Conservation (phyloP, 2,797 vertebrate genomes). For the Syndactyla subalaris region DNA sequence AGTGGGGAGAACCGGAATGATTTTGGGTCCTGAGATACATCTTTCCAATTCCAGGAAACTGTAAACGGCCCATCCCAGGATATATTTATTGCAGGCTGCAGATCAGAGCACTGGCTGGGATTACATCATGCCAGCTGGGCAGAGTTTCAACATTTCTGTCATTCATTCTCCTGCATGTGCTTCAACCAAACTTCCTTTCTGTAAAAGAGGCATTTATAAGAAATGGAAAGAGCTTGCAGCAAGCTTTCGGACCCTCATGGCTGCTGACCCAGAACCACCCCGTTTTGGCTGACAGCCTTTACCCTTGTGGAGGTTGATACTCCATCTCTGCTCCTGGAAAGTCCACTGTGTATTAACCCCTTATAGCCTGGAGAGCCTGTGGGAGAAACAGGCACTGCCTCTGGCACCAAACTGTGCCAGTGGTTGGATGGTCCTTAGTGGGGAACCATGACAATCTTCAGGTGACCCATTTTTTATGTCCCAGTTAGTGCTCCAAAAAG, state of each 20-base stretch:
- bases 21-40: neutral
- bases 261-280: neutral
- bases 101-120: neutral
- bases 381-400: neutral
- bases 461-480: neutral
- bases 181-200: constrained; percentile 47
- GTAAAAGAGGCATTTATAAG: constrained; percentile 65
- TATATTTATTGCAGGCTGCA: neutral
- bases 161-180: constrained; percentile 29
- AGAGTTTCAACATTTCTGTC: constrained; percentile 40
- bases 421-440: fast-evolving
- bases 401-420: neutral
- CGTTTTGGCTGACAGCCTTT: neutral
- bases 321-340: neutral
- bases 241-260: neutral
- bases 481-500: neutral
- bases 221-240: constrained; percentile 53
- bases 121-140: constrained; percentile 53
- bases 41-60: constrained; percentile 47
- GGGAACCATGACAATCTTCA: neutral
- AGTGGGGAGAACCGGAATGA: neutral
- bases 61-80: constrained; percentile 10
- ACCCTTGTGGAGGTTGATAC: neutral
- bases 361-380: fast-evolving
- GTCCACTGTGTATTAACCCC: neutral